These are phyloP conservation scores for Xanthia icteritia DNA, from an alignment of 2,888 invertebrate genomes.

Conservation along the genomic window DNA sequence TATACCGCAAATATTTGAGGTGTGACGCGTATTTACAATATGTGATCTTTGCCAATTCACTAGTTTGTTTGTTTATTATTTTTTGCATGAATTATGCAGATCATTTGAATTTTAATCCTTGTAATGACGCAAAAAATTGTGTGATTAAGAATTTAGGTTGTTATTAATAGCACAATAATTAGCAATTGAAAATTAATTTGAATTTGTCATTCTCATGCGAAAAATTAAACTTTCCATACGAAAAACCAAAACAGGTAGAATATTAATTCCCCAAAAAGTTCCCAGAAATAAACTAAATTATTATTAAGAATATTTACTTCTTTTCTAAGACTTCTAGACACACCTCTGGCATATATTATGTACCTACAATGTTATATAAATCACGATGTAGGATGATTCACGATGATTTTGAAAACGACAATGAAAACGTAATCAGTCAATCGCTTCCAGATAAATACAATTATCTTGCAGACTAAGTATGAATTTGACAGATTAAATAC, in stretches of 20 bases:
- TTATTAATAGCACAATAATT: background rate
- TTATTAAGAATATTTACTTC: background rate
- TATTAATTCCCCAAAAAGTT: background rate
- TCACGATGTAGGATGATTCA: background rate
- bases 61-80: constrained; percentile 47
- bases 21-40: constrained; percentile 35
- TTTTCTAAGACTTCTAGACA: background rate
- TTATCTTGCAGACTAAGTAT: constrained; percentile 1
- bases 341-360: background rate
- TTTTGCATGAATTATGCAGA: constrained; percentile 46
- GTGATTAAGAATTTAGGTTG: background rate
- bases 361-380: background rate
- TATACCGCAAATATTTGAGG: constrained; percentile 29
- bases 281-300: background rate
- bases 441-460: background rate
- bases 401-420: background rate
- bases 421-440: constrained; percentile 6
- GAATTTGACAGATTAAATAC: background rate
- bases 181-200: background rate
- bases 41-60: constrained; percentile 56
- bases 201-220: background rate
- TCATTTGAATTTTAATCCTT: constrained; percentile 13
- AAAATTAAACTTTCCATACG: background rate
- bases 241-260: background rate
- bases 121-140: background rate